Percentiles rank a stretch among this genome's conserved stretches.
Evolutionary conservation across 92 coral and sea anemone genomes (phyloP).

Genomic region (Umimayanthus chanpuru): DNA sequence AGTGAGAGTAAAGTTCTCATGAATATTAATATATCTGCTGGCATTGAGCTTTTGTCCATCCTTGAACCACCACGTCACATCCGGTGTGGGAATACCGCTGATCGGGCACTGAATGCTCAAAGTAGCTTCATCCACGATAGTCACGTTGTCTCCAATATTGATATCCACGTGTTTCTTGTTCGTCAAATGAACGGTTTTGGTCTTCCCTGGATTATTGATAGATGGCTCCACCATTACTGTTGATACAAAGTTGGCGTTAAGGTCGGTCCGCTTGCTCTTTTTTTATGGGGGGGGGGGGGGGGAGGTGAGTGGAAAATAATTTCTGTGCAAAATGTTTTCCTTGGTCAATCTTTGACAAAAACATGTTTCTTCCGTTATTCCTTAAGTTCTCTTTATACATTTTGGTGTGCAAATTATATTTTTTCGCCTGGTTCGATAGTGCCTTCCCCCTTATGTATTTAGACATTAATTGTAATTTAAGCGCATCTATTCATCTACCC

Average conservation of each 20-base stretch:
- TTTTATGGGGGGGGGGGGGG: too few relatives aligned
- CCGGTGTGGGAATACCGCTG: conserved; percentile 68
- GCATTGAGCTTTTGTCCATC: conserved; percentile 55
- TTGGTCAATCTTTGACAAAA: too few relatives aligned
- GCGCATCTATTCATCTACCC: too few relatives aligned
- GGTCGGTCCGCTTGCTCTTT: too few relatives aligned
- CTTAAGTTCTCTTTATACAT: too few relatives aligned
- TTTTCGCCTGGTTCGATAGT: too few relatives aligned
- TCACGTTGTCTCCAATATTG: conserved; percentile 70
- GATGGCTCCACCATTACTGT: conserved; percentile 41
- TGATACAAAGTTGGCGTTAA: neutral
- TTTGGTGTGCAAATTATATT: too few relatives aligned
- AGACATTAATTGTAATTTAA: too few relatives aligned
- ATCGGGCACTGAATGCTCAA: conserved; percentile 65
- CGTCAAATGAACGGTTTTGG: conserved; percentile 46
- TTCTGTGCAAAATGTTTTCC: neutral
- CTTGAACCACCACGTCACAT: conserved; percentile 70
- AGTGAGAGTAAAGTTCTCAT: conserved; percentile 57
- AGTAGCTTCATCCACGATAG: conserved; percentile 59
- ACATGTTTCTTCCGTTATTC: too few relatives aligned
- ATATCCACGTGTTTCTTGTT: conserved; percentile 55
- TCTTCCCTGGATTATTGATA: conserved; percentile 48
- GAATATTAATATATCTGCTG: conserved; percentile 34
- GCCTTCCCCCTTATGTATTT: too few relatives aligned
- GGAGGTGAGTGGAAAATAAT: neutral